Evolutionary conservation across 2,797 vertebrate genomes (phyloP), one percentile per base, ranked within the genome.

Genomic region (Podarcis lilfordi): DNA sequence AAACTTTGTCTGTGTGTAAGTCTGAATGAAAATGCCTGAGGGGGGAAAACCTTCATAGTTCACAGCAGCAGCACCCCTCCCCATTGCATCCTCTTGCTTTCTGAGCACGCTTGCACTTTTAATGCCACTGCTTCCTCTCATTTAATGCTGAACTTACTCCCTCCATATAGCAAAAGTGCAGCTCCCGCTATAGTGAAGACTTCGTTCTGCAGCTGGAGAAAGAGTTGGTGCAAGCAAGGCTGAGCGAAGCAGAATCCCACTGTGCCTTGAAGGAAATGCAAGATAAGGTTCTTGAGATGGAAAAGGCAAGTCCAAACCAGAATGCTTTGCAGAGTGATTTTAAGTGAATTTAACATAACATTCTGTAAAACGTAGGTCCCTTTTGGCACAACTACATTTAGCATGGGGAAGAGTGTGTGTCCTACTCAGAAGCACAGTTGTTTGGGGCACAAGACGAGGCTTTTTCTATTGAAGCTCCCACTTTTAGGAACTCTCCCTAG

Each of bases 201-300:
- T 98, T 98, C 66, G 96, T 99, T 90, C 97, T 99, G 87, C 98
- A 99, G 94, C 95, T 99, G 95, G 99, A 99, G 96, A 98, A 97
- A 89, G 99, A 99, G 95, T 96, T 99, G 80, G 98, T 99, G 4
- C 98, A 99, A 95, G 98, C 98, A 88, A 97, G 99, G 78, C 97
- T 99, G 91, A 98, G 98, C 94, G 98, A 99, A 96, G 99, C 99
- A 0, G 99, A 99, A 94, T 99, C 98, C 88, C 98, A 98, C 88
- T 99, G 98, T 93, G 99, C 99, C 0, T 96, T 99, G 86, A 99
- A 98, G 94, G 99, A 99, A 94, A 99, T 99, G 99, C 99, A 99
- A 93, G 99, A 99, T 97, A 99, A 99, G 96, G 97, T 99, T 95
- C 97, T 99, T 84, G 98, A 99, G 55, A 98, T 99, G 89, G 99